Conservation (phyloP, 2,113 vertebrate species). For the Coreoperca whiteheadi region DNA sequence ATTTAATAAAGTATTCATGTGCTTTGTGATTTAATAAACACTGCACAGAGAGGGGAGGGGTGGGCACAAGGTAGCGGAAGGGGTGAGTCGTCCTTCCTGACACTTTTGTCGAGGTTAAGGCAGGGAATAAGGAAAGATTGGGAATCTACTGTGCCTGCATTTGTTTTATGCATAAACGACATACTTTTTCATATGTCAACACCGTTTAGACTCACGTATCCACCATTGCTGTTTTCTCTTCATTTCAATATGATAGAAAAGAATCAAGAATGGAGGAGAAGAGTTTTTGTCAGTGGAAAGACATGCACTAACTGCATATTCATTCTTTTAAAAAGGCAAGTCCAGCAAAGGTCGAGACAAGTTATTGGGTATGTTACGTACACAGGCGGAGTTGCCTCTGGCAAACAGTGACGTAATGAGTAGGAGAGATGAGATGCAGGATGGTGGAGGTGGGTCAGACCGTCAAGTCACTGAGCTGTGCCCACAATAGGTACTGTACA, state of each 20-base stretch:
- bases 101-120: constrained; percentile 10
- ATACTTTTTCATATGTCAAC: neutral
- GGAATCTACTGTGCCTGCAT: neutral
- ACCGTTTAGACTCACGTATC: neutral
- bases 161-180: neutral
- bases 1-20: constrained; percentile 73
- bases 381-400: constrained; percentile 12
- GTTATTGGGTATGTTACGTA: constrained; percentile 24
- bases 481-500: constrained; percentile 37
- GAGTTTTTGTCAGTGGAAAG: neutral
- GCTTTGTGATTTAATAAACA: constrained; percentile 77
- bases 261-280: neutral
- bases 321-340: constrained; percentile 5
- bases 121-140: constrained; percentile 1
- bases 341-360: constrained; percentile 28
- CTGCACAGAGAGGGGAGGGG: neutral
- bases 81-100: constrained; percentile 13
- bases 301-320: neutral
- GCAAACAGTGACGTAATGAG: constrained; percentile 26
- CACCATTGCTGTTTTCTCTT: neutral
- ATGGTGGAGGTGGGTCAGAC: constrained; percentile 55
- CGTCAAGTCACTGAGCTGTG: constrained; percentile 56
- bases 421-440: constrained; percentile 31
- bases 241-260: neutral
- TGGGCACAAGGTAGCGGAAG: constrained; percentile 25